Evolutionary conservation across 2,888 invertebrate species (phyloP).

Genomic region (Tachina lurida): DNA sequence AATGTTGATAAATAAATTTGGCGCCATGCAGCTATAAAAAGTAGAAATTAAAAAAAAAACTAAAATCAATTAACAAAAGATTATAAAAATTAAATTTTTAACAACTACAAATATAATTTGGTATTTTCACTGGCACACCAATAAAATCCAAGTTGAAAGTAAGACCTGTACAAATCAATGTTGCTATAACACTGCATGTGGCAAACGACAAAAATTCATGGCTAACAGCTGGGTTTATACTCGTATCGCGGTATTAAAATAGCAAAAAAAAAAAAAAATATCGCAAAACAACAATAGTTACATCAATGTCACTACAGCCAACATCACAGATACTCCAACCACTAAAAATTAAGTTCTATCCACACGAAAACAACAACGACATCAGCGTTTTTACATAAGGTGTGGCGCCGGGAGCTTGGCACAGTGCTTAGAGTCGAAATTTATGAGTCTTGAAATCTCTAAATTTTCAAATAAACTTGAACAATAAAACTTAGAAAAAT

Average conservation of each 20-base stretch:
- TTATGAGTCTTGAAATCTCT: too few relatives aligned
- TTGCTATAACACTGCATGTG: conserved; percentile 56
- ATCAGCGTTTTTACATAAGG: not conserved
- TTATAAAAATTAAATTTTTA: conserved; percentile 2
- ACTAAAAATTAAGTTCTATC: not conserved
- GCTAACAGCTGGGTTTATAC: conserved; percentile 61
- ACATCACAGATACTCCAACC: not conserved
- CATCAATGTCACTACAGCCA: not conserved
- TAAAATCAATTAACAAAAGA: conserved; percentile 39
- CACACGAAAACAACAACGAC: not conserved
- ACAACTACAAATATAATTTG: conserved; percentile 25
- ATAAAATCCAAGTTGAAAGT: conserved; percentile 32
- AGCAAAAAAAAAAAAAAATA: conserved; percentile 12
- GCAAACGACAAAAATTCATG: conserved; percentile 47
- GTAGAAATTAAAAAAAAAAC: conserved; percentile 31
- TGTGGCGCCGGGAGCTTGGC: not conserved
- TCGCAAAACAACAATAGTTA: conserved; percentile 1
- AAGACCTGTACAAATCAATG: conserved; percentile 51
- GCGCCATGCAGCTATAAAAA: conserved; percentile 69
- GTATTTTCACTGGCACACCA: not conserved
- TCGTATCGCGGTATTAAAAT: too few relatives aligned
- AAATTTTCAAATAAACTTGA: too few relatives aligned
- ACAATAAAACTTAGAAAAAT: too few relatives aligned
- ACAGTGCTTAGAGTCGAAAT: not conserved
- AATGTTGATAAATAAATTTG: conserved; percentile 72